phyloP scores from a whole-genome alignment of 2,888 invertebrate genomes.

The Cantharis flavilabris region DNA sequence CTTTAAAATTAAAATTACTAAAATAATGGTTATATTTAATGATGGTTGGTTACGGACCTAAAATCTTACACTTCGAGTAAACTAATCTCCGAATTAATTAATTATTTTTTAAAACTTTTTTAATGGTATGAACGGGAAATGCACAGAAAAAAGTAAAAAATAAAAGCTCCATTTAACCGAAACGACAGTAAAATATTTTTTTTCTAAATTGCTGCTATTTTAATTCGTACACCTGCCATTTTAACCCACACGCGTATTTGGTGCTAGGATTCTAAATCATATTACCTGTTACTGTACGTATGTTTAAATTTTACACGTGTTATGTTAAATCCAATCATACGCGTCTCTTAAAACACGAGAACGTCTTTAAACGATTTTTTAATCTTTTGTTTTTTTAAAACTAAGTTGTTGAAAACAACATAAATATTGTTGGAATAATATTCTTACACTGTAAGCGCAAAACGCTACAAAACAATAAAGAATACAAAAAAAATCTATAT shows the following conservation, averaged over 20 bases:
- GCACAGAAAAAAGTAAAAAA: too few species aligned
- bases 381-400: too few species aligned
- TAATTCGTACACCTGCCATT: neutral
- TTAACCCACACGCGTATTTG: neutral
- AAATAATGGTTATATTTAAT: neutral
- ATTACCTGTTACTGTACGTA: neutral
- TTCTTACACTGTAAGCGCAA: too few species aligned
- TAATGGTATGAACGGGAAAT: too few species aligned
- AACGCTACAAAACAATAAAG: too few species aligned
- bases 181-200: neutral
- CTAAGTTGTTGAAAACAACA: too few species aligned
- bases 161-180: neutral
- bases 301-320: neutral
- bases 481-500: too few species aligned
- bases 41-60: neutral
- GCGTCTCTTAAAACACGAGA: neutral
- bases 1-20: neutral
- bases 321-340: neutral
- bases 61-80: neutral
- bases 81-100: neutral
- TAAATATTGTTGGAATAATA: too few species aligned
- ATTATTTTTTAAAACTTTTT: neutral
- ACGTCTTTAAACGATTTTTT: too few species aligned
- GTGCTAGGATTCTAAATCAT: neutral
- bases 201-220: neutral